Percentiles rank a stretch among this genome's conserved stretches.
Evolutionary conservation across 2,888 invertebrate species (phyloP).

Genomic region (Clanis bilineata): DNA sequence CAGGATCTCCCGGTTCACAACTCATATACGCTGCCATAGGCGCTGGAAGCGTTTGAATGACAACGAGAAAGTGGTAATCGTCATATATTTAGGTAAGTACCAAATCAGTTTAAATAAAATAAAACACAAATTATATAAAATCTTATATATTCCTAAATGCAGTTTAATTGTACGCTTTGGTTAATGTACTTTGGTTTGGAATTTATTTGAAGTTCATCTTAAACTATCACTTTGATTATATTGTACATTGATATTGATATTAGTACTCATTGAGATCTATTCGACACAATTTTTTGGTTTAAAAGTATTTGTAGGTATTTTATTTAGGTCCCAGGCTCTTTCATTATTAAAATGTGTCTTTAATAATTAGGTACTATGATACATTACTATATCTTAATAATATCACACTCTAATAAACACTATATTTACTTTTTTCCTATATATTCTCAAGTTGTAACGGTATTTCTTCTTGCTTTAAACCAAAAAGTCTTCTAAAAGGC

Average conservation of each 20-base stretch:
- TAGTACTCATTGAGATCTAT: not conserved
- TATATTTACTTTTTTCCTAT: not conserved
- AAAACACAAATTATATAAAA: constrained; percentile 2
- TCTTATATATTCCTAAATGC: constrained; percentile 36
- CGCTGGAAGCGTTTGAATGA: too few species aligned
- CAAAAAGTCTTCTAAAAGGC: too few species aligned
- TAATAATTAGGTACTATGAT: not conserved
- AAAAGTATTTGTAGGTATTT: not conserved
- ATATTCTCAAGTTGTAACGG: not conserved
- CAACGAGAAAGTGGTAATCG: too few species aligned
- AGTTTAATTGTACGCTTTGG: constrained; percentile 32
- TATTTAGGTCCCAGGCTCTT: not conserved
- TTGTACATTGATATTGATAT: not conserved
- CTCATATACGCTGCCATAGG: too few species aligned
- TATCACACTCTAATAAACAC: not conserved
- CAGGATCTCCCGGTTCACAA: too few species aligned
- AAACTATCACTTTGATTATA: not conserved
- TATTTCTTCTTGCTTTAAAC: not conserved
- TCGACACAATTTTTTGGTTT: not conserved
- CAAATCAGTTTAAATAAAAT: too few species aligned
- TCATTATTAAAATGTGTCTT: not conserved
- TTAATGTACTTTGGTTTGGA: constrained; percentile 16
- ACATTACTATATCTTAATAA: not conserved
- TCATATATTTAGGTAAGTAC: too few species aligned
- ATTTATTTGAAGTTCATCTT: not conserved